Evolutionary conservation across 2,888 invertebrate species (phyloP).

Genomic region (Drosophila gaucha): DNA sequence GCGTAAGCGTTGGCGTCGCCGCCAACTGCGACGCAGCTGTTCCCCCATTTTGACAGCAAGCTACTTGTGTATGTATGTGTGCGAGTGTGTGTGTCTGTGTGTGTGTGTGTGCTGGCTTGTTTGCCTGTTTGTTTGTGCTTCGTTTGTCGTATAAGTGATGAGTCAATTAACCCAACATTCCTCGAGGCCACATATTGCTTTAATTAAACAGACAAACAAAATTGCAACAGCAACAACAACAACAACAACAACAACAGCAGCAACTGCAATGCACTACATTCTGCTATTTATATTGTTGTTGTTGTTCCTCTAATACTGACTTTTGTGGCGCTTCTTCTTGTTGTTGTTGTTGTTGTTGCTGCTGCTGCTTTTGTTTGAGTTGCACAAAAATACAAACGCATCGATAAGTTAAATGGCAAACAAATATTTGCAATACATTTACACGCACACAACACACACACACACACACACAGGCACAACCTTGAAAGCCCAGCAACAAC

Average conservation of each 20-base stretch:
- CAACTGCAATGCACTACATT: constrained; percentile 58
- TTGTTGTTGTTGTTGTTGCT: constrained; percentile 30
- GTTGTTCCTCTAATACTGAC: constrained; percentile 18
- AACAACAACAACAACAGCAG: constrained; percentile 17
- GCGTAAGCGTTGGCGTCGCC: constrained; percentile 23
- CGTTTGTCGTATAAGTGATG: constrained; percentile 82
- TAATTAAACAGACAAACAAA: constrained; percentile 78
- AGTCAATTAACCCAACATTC: constrained; percentile 84
- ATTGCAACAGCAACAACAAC: constrained; percentile 44
- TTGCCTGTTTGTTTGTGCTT: constrained; percentile 64
- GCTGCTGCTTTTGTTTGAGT: constrained; percentile 31
- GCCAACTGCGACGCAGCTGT: constrained; percentile 27
- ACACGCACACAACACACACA: constrained; percentile 22
- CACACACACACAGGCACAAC: constrained; percentile 52
- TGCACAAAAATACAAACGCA: constrained; percentile 42
- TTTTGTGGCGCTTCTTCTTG: constrained; percentile 10
- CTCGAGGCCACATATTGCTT: constrained; percentile 82
- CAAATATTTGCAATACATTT: constrained; percentile 55
- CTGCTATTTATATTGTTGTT: constrained; percentile 27
- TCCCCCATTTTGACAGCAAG: constrained; percentile 48
- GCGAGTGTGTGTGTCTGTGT: constrained; percentile 9
- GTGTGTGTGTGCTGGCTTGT: constrained; percentile 30
- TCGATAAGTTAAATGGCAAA: constrained; percentile 61
- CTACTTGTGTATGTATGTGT: constrained; percentile 1
- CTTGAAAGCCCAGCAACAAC: constrained; percentile 51